A percentile compares a stretch with the other conserved stretches of the same genome.
phyloP scores from a whole-genome alignment of 2,888 invertebrate species.

The Caenorhabditis afra region DNA sequence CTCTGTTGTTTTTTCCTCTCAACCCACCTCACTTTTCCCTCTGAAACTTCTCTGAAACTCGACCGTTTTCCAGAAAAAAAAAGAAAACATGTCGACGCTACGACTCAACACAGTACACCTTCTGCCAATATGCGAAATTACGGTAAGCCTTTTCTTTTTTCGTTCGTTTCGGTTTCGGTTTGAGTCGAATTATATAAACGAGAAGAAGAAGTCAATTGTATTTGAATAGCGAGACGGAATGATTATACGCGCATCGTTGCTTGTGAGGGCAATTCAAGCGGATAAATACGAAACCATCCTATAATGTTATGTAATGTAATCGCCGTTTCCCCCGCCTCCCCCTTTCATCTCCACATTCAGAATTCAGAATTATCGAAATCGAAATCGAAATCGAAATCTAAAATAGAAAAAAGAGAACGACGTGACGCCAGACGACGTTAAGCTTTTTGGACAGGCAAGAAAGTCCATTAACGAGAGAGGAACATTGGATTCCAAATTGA shows the following conservation, averaged over 20 bases:
- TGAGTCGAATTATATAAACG: background rate
- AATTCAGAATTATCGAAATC: conserved; percentile 13
- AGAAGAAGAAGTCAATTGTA: background rate
- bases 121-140: conserved; percentile 52
- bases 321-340: background rate
- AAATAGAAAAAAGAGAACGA: no score
- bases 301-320: conserved; percentile 13
- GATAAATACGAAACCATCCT: conserved; percentile 10
- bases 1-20: background rate
- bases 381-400: conserved; percentile 1
- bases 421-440: no score
- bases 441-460: no score
- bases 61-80: no score
- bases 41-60: background rate
- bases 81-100: conserved; percentile 29
- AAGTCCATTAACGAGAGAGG: no score
- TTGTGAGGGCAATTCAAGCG: conserved; percentile 21
- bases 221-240: conserved; percentile 8
- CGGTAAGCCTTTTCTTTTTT: no score
- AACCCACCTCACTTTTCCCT: background rate
- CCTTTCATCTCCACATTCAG: no score
- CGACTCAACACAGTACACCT: conserved; percentile 25
- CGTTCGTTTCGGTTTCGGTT: no score
- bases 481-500: conserved; percentile 14
- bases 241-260: conserved; percentile 18